Base-by-base conservation (phyloP, 2,113 vertebrate genomes). In the Lophochroa leadbeateri region DNA sequence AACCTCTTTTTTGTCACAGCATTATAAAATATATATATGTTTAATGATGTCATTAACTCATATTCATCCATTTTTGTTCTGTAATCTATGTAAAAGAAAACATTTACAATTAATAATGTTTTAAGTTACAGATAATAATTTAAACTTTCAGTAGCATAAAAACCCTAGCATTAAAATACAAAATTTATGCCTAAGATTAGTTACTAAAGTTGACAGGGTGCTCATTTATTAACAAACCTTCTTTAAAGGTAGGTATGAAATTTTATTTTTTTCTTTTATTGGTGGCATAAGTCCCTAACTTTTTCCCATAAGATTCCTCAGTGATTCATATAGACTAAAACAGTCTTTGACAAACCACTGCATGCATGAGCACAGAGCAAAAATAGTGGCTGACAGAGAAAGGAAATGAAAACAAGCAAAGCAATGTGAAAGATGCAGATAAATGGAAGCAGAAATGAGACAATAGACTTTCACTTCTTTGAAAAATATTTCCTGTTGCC, bases 21-120 rank as follows among this genome's bases (percentile, higher is more conserved):
- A 52, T 58, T 77, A 74, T 9, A 31, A 23, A 16, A 57, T 9
- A 43, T 7, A 19, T 11, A 17, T 52, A 23, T 20, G 81, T 95
- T 98, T 98, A 95, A 98, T 96, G 88, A 98, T 95, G 69, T 97
- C 98, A 92, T 97, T 98, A 20, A 98, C 97, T 89, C 96, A 97
- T 95, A 80, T 97, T 98, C 97, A 97, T 97, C 98, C 97, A 98
- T 84, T 98, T 98, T 98, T 96, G 96, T 97, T 98, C 95, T 98
- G 92, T 24, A 98, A 71, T 67, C 97, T 98, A 77, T 70, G 28
- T 75, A 63, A 85, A 77, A 95, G 71, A 82, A 84, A 75, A 11
- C 7, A 20, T 8, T 91, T 86, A 90, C 23, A 83, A 58, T 41
- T n/a, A 29, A 27, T n/a, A 37, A 37, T 37, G 37, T 37, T 37